Evolutionary conservation across 2,888 invertebrate genomes (phyloP).

Genomic region (Callosobruchus maculatus): DNA sequence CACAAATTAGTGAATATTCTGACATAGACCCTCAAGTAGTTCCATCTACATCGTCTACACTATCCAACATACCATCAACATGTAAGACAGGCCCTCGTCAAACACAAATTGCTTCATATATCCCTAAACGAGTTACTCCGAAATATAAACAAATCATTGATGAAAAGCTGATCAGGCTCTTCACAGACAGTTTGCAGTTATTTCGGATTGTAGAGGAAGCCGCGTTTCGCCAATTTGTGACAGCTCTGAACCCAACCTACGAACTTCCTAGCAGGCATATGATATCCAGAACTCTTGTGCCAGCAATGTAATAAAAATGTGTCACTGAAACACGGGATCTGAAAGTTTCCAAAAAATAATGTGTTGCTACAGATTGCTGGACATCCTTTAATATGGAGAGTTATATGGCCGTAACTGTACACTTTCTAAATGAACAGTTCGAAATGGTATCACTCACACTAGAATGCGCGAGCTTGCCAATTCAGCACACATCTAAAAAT

Average conservation of each 20-base stretch:
- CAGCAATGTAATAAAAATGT: slow-evolving; percentile 9
- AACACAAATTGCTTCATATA: no score
- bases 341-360: slow-evolving; percentile 5
- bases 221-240: slow-evolving; percentile 13
- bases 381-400: neutral
- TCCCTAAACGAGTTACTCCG: no score
- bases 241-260: slow-evolving; percentile 13
- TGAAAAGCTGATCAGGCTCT: neutral
- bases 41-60: no score
- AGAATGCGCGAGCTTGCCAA: neutral
- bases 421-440: neutral
- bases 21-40: no score
- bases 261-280: slow-evolving; percentile 10
- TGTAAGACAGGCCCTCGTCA: no score
- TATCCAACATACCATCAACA: no score
- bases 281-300: slow-evolving; percentile 11
- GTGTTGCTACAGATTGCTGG: slow-evolving; percentile 1
- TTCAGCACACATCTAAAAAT: neutral
- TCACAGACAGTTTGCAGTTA: slow-evolving; percentile 4
- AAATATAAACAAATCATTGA: neutral
- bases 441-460: neutral
- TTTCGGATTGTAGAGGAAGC: slow-evolving; percentile 15
- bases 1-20: no score
- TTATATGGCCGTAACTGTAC: neutral
- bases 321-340: neutral